These are phyloP conservation scores for Trachymyrmex septentrionalis DNA, from an alignment of 1,140 invertebrate species.

Conservation along the genomic window DNA sequence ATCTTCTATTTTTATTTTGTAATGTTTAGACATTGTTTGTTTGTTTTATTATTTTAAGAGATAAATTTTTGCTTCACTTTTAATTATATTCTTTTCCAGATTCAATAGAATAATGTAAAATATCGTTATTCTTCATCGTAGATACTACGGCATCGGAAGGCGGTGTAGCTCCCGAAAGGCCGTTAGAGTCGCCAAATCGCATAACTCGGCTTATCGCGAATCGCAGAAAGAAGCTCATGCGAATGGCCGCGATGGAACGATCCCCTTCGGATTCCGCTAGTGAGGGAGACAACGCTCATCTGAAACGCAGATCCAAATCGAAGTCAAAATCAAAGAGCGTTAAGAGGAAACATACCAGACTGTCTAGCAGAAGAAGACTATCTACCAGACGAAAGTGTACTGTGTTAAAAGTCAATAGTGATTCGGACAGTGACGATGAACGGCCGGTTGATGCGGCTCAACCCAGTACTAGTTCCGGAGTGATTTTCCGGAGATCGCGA, in stretches of 20 bases:
- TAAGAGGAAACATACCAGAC: slow-evolving; percentile 79
- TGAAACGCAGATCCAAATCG: slow-evolving; percentile 77
- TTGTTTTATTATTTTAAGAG: background rate
- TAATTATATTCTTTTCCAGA: slow-evolving; percentile 1
- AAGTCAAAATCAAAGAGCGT: slow-evolving; percentile 78
- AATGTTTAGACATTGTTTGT: background rate
- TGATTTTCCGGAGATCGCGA: slow-evolving; percentile 79
- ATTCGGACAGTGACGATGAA: slow-evolving; percentile 77
- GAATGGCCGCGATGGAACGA: slow-evolving; percentile 78
- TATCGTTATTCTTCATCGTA: slow-evolving; percentile 54
- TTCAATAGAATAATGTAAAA: slow-evolving; percentile 4
- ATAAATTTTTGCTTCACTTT: background rate
- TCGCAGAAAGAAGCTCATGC: slow-evolving; percentile 83
- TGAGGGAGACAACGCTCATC: slow-evolving; percentile 62
- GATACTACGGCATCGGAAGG: slow-evolving; percentile 77
- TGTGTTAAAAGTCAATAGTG: slow-evolving; percentile 75
- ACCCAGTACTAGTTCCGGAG: slow-evolving; percentile 84
- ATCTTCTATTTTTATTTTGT: background rate
- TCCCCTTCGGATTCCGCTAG: slow-evolving; percentile 67
- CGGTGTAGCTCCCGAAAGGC: slow-evolving; percentile 75
- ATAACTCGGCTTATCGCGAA: slow-evolving; percentile 84
- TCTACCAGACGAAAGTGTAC: slow-evolving; percentile 76
- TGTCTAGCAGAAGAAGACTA: slow-evolving; percentile 64
- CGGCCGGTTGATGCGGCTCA: slow-evolving; percentile 79
- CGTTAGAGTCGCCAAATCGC: slow-evolving; percentile 82